phyloP scores from a whole-genome alignment of 2,113 vertebrate genomes.

The Penelope pileata region DNA sequence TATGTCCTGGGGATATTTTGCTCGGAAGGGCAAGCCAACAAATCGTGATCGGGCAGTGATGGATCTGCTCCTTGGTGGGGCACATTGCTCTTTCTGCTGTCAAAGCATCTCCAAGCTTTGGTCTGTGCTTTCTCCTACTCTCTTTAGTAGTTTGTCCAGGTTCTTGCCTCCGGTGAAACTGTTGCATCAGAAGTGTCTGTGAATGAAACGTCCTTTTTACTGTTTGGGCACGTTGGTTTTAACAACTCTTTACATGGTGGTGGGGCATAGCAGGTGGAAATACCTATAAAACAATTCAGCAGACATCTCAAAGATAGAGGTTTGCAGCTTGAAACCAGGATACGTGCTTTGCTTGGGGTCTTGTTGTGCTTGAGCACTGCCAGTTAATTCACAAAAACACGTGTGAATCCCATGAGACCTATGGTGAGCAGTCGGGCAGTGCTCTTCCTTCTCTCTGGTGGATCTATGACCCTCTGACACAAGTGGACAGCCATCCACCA shows the following conservation, averaged over 20 bases:
- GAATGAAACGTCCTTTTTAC: neutral
- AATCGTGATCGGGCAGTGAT: slow-evolving; percentile 18
- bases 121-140: neutral
- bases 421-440: accelerated
- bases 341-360: neutral
- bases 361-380: neutral
- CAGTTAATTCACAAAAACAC: neutral
- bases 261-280: neutral
- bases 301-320: neutral
- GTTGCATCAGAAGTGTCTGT: neutral
- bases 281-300: neutral
- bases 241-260: neutral
- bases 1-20: neutral
- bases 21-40: slow-evolving; percentile 13
- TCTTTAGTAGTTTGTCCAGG: neutral
- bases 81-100: slow-evolving; percentile 2
- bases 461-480: neutral
- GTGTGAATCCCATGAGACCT: neutral
- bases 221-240: neutral
- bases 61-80: neutral
- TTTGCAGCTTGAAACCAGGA: neutral
- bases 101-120: neutral
- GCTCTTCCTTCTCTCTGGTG: neutral
- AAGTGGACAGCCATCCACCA: neutral
- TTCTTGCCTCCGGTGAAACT: neutral